Conservation (phyloP, 2,888 invertebrate genomes). For the Aphidius colemani region DNA sequence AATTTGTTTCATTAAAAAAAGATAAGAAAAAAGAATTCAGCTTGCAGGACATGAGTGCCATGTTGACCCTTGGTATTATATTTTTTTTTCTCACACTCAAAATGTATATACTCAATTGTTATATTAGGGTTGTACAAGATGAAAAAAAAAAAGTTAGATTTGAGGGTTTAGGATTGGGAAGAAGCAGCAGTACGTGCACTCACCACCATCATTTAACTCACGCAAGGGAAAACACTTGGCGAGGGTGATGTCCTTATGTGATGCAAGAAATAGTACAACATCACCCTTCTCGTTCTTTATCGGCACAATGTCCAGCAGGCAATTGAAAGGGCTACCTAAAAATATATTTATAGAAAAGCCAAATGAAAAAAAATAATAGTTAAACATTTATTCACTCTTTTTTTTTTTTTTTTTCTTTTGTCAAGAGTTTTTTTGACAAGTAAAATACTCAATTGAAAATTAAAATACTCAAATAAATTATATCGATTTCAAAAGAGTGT, state of each 20-base stretch:
- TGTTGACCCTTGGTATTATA: no score
- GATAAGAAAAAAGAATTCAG: no score
- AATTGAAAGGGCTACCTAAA: constrained; percentile 91
- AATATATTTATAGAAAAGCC: constrained; percentile 31
- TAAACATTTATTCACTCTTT: not conserved
- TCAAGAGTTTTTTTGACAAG: no score
- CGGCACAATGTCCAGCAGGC: constrained; percentile 94
- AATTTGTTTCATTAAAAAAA: no score
- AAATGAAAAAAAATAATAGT: not conserved
- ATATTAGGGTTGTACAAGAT: not conserved
- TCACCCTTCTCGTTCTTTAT: constrained; percentile 98
- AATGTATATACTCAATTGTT: not conserved
- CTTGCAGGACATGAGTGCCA: no score
- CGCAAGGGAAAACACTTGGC: constrained; percentile 68
- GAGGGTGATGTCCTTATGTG: constrained; percentile 95
- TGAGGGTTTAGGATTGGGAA: not conserved
- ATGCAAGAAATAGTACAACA: constrained; percentile 93
- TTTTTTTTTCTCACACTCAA: not conserved
- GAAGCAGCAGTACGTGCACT: constrained; percentile 64
- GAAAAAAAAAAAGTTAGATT: constrained; percentile 40
- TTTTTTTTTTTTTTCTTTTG: not conserved
- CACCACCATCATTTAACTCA: constrained; percentile 86
- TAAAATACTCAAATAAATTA: no score
- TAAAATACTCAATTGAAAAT: no score
- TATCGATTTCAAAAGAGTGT: no score